A percentile compares a stretch with the other conserved stretches of the same genome.
These are phyloP conservation scores for Bombus pascuorum DNA, from an alignment of 1,140 invertebrate species.

Conservation along the genomic window DNA sequence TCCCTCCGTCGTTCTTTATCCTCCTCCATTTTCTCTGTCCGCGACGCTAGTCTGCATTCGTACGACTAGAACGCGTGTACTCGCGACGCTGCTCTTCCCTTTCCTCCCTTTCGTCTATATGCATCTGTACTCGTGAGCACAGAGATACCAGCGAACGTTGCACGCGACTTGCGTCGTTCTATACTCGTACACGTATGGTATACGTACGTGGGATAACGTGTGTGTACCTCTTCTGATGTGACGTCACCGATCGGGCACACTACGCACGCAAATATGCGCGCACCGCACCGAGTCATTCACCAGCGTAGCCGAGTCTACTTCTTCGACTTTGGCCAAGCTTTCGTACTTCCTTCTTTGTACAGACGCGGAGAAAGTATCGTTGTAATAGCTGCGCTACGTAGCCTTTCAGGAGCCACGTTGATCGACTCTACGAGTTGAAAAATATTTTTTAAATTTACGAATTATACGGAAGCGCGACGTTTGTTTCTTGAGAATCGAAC, in stretches of 20 bases:
- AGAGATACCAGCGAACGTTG: slow-evolving; percentile 55
- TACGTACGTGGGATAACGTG: slow-evolving; percentile 17
- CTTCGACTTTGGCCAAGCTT: neutral
- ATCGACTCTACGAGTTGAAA: too few species aligned
- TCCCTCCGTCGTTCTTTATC: neutral
- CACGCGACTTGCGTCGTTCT: slow-evolving; percentile 48
- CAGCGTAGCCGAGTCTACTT: neutral
- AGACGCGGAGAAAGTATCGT: neutral
- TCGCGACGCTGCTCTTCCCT: neutral
- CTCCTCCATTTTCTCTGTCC: neutral
- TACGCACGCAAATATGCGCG: slow-evolving; percentile 46
- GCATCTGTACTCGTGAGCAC: neutral
- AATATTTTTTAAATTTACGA: too few species aligned
- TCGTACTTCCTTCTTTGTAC: neutral
- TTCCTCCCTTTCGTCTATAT: neutral
- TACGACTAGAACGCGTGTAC: neutral
- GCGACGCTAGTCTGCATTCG: neutral
- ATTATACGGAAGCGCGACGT: too few species aligned
- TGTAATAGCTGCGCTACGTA: neutral
- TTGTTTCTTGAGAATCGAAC: too few species aligned
- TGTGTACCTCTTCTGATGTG: slow-evolving; percentile 18
- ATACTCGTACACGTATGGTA: neutral
- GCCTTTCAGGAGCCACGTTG: too few species aligned
- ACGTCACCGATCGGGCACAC: slow-evolving; percentile 53
- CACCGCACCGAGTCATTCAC: slow-evolving; percentile 51